phyloP scores from a whole-genome alignment of 2,797 vertebrate species.

The Pantherophis alleghaniensis region DNA sequence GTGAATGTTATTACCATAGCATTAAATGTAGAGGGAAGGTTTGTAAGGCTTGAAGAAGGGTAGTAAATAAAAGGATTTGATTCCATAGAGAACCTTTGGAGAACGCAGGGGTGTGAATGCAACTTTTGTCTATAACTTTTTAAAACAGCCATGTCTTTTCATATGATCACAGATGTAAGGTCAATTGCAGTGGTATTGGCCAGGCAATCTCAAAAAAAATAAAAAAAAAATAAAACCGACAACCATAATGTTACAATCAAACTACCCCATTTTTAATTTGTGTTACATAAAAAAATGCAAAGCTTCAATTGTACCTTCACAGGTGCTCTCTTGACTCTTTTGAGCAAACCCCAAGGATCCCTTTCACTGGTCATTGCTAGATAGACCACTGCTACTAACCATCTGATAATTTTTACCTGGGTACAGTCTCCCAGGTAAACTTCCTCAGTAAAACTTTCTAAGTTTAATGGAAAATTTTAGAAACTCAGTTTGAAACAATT shows the following conservation, averaged over 20 bases:
- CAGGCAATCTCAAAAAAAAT: not conserved
- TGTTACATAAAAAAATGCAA: not conserved
- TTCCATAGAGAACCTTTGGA: not conserved
- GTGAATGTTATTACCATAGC: conserved; percentile 6
- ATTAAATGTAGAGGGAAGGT: conserved; percentile 10
- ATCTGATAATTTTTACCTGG: conserved; percentile 35
- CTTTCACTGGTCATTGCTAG: not conserved
- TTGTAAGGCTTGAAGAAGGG: not conserved
- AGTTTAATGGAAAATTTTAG: conserved; percentile 30
- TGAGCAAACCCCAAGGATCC: not conserved
- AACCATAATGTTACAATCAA: not conserved
- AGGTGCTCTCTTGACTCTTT: not conserved
- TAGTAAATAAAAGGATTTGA: conserved; percentile 23
- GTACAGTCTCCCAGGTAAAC: not conserved
- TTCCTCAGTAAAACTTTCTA: conserved; percentile 23
- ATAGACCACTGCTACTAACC: conserved; percentile 17
- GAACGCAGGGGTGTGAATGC: not conserved
- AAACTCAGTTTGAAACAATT: conserved; percentile 12
- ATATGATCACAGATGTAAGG: not conserved
- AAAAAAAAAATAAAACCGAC: not conserved
- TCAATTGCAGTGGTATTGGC: not conserved
- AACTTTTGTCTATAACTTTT: not conserved
- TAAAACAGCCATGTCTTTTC: not conserved
- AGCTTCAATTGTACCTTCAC: not conserved
- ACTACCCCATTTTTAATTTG: not conserved